Evolutionary conservation across 1,140 invertebrate genomes (phyloP).

Genomic region (Bicyclus anynana): DNA sequence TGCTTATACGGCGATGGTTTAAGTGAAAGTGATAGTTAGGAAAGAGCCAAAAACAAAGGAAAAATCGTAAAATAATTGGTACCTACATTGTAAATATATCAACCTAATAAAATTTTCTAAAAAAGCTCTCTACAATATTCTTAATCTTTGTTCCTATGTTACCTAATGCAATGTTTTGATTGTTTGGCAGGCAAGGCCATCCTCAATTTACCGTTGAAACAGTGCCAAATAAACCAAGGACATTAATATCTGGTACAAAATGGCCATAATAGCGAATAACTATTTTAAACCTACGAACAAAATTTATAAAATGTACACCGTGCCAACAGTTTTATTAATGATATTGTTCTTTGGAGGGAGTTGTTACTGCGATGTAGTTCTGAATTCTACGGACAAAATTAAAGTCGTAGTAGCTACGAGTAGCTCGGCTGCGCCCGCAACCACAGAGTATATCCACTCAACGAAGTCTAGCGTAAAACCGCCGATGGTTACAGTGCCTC

Average conservation of each 20-base stretch:
- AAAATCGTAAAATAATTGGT: no score
- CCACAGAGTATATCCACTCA: slow-evolving; percentile 33
- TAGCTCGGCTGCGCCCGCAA: slow-evolving; percentile 24
- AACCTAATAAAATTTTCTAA: no score
- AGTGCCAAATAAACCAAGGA: slow-evolving; percentile 27
- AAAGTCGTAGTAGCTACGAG: slow-evolving; percentile 28
- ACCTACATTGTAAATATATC: no score
- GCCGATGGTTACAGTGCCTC: slow-evolving; percentile 42
- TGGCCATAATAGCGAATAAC: slow-evolving; percentile 13
- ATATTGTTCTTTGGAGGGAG: slow-evolving; percentile 35
- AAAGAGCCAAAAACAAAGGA: no score
- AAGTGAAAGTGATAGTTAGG: no score
- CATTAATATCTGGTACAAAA: slow-evolving; percentile 12
- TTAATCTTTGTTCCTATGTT: neutral
- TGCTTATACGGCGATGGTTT: no score
- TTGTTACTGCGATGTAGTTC: slow-evolving; percentile 31
- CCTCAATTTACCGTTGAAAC: slow-evolving; percentile 16
- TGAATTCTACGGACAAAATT: slow-evolving; percentile 34
- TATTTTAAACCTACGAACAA: slow-evolving; percentile 6
- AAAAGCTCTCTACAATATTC: no score
- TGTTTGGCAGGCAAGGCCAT: slow-evolving; percentile 26
- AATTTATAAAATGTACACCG: slow-evolving; percentile 13
- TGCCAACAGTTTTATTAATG: slow-evolving; percentile 30
- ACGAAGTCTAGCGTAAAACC: slow-evolving; percentile 37
- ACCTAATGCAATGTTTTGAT: slow-evolving; percentile 4